Evolutionary conservation across 1,140 invertebrate genomes (phyloP).

Genomic region (Episyrphus balteatus): DNA sequence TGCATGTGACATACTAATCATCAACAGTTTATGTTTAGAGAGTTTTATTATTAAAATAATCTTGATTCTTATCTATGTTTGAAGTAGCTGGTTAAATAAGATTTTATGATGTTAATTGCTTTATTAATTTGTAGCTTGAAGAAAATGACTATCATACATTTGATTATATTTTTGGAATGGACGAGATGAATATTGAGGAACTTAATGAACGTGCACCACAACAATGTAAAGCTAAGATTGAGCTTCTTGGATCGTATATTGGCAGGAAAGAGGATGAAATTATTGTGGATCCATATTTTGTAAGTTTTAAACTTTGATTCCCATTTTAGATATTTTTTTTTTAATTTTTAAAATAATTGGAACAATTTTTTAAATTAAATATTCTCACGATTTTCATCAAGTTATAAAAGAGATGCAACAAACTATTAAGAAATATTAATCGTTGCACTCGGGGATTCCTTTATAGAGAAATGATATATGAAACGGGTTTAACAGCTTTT

Average conservation of each 20-base stretch:
- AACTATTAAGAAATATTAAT: too few relatives aligned
- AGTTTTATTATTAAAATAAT: not conserved
- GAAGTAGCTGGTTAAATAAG: not conserved
- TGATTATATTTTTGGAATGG: constrained; percentile 86
- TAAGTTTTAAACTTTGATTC: constrained; percentile 36
- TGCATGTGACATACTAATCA: not conserved
- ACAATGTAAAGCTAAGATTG: constrained; percentile 52
- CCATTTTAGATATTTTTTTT: too few relatives aligned
- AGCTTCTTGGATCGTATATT: constrained; percentile 70
- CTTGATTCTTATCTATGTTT: not conserved
- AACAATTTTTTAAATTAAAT: too few relatives aligned
- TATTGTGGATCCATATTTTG: constrained; percentile 84
- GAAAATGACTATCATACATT: constrained; percentile 62
- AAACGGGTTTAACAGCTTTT: too few relatives aligned
- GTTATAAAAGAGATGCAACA: too few relatives aligned
- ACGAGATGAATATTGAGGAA: constrained; percentile 61
- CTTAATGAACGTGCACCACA: constrained; percentile 48
- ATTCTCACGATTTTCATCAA: too few relatives aligned
- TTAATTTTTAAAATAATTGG: too few relatives aligned
- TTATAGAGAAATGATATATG: too few relatives aligned
- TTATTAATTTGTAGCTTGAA: constrained; percentile 44
- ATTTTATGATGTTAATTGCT: not conserved
- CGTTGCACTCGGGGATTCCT: too few relatives aligned
- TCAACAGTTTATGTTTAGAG: not conserved
- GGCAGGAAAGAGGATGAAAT: constrained; percentile 56